Conservation (phyloP, 1,140 invertebrate species). For the Nylanderia fulva region DNA sequence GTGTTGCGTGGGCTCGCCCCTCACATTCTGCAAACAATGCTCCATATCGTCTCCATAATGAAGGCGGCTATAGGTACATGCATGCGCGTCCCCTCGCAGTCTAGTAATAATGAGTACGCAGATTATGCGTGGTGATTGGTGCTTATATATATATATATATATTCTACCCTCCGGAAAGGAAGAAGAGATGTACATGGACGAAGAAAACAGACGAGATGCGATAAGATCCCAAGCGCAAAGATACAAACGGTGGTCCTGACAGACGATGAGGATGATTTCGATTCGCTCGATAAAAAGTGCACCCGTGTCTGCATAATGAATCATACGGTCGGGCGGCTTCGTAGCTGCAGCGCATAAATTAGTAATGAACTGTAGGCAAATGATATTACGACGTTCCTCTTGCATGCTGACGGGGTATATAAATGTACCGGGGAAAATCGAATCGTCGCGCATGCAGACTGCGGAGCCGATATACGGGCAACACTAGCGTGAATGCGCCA, state of each 20-base stretch:
- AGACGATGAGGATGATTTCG: constrained; percentile 19
- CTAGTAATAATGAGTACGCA: constrained; percentile 85
- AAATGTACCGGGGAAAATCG: constrained; percentile 66
- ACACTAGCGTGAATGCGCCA: constrained; percentile 81
- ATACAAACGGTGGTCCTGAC: constrained; percentile 67
- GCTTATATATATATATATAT: constrained; percentile 64
- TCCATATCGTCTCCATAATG: constrained; percentile 85
- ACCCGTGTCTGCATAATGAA: not conserved
- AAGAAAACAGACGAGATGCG: constrained; percentile 45
- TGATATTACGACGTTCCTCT: constrained; percentile 7
- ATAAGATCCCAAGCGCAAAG: constrained; percentile 63
- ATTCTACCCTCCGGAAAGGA: constrained; percentile 76
- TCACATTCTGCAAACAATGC: constrained; percentile 86
- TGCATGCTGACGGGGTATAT: not conserved
- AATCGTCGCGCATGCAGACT: constrained; percentile 68
- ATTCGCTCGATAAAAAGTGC: not conserved
- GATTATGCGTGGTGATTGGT: constrained; percentile 85
- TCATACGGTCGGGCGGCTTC: not conserved
- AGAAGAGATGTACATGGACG: constrained; percentile 37
- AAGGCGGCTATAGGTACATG: constrained; percentile 80
- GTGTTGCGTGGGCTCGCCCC: constrained; percentile 78
- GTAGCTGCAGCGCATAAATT: not conserved
- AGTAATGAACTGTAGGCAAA: not conserved
- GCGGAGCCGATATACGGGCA: constrained; percentile 68
- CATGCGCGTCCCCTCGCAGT: constrained; percentile 80